Percentiles rank a stretch among this genome's conserved stretches.
phyloP scores from a whole-genome alignment of 2,113 vertebrate genomes.

The cat (Felis catus) region F.catus_Fca126_mat1.0 CM031412.1:75948001-75948500 shows the following conservation, averaged over 20 bases:
- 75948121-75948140: background rate
- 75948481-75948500: no score
- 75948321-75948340: background rate
- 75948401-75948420: no score
- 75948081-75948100: background rate
- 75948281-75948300: background rate
- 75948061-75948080: background rate
- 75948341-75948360: accelerated
- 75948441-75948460: no score
- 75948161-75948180: background rate
- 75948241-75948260: background rate
- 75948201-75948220: background rate
- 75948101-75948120: background rate
- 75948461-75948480: no score
- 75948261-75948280: background rate
- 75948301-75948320: background rate
- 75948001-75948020: background rate
- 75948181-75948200: background rate
- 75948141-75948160: background rate
- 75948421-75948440: no score
- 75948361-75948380: background rate
- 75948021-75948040: background rate
- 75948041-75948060: background rate
- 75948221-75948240: background rate
- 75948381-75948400: no score